phyloP scores from a whole-genome alignment of 1,140 invertebrate species.

The Fopius arisanus region DNA sequence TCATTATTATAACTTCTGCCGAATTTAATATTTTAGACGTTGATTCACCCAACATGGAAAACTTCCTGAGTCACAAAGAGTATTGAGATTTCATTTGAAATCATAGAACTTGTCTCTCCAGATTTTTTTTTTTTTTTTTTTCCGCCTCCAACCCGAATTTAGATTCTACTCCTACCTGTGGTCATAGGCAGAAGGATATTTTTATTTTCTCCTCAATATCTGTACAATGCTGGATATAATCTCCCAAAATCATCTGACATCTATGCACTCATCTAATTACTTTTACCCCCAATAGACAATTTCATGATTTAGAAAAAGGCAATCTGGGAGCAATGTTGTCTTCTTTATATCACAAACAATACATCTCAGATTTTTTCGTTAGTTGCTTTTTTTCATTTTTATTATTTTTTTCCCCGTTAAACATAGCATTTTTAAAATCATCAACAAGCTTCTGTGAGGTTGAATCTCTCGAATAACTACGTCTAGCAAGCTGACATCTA shows the following conservation, averaged over 20 bases:
- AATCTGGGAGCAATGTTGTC: conserved; percentile 44
- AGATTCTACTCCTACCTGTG: conserved; percentile 38
- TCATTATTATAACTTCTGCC: not conserved
- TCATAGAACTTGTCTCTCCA: conserved; percentile 11
- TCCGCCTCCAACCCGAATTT: not conserved
- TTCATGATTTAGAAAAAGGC: conserved; percentile 19
- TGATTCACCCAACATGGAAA: conserved; percentile 6
- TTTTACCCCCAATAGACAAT: conserved; percentile 30
- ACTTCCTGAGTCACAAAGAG: conserved; percentile 29
- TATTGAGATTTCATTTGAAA: conserved; percentile 11
- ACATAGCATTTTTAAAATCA: too few species aligned
- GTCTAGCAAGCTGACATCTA: conserved; percentile 6
- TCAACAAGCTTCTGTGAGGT: too few species aligned
- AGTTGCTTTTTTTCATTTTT: conserved; percentile 6
- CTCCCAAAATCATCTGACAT: conserved; percentile 19
- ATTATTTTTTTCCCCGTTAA: too few species aligned
- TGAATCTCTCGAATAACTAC: not conserved
- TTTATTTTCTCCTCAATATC: conserved; percentile 27
- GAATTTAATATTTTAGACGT: conserved; percentile 3
- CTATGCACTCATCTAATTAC: conserved; percentile 21
- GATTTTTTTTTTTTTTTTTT: not conserved
- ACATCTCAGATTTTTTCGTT: conserved; percentile 43
- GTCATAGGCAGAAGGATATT: conserved; percentile 52
- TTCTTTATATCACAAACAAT: conserved; percentile 58
- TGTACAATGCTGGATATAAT: conserved; percentile 21